phyloP scores from a whole-genome alignment of 2,888 invertebrate genomes.

The Drosophila koepferae region DNA sequence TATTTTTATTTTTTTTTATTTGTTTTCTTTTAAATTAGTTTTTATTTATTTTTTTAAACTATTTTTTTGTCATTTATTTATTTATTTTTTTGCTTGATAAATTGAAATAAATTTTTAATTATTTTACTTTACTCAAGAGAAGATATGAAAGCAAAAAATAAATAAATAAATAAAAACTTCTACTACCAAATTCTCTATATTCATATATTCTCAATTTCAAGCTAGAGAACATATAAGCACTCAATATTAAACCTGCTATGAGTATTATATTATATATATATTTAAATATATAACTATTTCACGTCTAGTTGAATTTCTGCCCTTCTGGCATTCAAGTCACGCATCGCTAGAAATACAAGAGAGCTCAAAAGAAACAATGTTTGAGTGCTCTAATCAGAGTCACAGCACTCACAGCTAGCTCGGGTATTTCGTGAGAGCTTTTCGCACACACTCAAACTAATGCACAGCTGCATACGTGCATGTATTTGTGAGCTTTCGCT shows the following conservation, averaged over 20 bases:
- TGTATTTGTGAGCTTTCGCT: constrained; percentile 40
- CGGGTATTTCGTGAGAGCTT: constrained; percentile 19
- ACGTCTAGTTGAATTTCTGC: background rate
- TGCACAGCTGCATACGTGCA: background rate
- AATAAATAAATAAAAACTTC: background rate
- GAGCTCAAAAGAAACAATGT: constrained; percentile 7
- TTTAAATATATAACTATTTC: background rate
- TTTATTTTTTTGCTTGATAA: too few relatives aligned
- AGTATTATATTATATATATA: background rate
- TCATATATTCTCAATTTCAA: background rate
- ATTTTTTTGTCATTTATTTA: background rate
- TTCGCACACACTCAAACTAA: constrained; percentile 7
- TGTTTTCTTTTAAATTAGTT: background rate
- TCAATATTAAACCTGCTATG: background rate
- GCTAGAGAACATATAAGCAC: background rate
- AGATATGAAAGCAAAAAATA: background rate
- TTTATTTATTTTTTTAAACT: background rate
- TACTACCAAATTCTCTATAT: background rate
- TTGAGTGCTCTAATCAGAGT: constrained; percentile 7
- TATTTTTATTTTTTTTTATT: too few relatives aligned
- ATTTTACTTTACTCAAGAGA: too few relatives aligned
- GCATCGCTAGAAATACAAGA: constrained; percentile 3
- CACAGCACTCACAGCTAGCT: background rate
- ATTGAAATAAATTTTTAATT: too few relatives aligned
- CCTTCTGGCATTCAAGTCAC: constrained; percentile 14